Base-by-base conservation (phyloP, 2,797 vertebrate genomes). In the Erethizon dorsatum region DNA sequence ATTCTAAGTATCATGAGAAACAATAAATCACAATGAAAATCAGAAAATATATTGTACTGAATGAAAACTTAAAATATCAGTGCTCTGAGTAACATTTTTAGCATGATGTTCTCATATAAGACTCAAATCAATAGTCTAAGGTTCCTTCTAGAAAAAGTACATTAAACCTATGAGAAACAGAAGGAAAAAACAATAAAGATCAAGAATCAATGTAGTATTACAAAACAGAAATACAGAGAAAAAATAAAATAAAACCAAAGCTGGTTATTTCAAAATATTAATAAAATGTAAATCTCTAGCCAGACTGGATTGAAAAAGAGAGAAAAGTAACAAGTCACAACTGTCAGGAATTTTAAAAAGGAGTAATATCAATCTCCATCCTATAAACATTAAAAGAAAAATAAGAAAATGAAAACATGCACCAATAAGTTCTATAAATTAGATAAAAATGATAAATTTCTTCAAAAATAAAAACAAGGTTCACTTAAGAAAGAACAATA, bases 21-120 rank as follows among this genome's bases (percentile, higher is more conserved):
- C 9, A 83, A 22, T 22, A 41, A 94, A 95, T 73, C 50, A 93
- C 54, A 93, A 83, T 31, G 26, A 11, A 85, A 88, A 83, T 73
- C 22, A 89, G 61, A 45, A 88, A 71, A 73, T 67, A 65, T 20
- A 52, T 37, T 83, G 13, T 47, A 80, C 4, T 17, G n/a, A 90
- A 88, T 78, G 0, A 71, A 90, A 80, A 67, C 67, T 56, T 73
- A 83, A 93, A 93, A 65, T 18, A 63, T 0, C 15, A 50, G 33
- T 56, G n/a, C 6, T 85, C 83, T 71, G 45, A 83, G 13, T 47
- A 88, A 83, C 56, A 54, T 69, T 57, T 88, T 82, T 26, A 69
- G 7, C 84, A 90, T 73, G 52, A 83, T 10, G 71, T 77, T 1
- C n/a, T 88, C 86, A 80, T 7, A 24, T 18, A 82, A 67, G 33